Evolutionary conservation across 2,113 vertebrate species (phyloP), one percentile per base, ranked within the genome.

Genomic region (Diadophis punctatus): DNA sequence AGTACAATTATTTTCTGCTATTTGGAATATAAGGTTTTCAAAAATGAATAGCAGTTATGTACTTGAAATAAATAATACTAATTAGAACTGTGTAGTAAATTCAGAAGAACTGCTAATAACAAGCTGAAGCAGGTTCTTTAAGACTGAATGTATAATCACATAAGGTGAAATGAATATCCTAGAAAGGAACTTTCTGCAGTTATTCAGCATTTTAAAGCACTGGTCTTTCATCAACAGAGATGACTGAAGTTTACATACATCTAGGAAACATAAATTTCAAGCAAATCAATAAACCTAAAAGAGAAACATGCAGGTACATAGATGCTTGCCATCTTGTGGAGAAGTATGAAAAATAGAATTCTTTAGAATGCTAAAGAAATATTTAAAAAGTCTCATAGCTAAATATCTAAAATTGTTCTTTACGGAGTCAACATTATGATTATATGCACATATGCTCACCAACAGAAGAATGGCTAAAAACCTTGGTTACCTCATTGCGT

Each of bases 401-500:
- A 80, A 74, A 80, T 80, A 22, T 20, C 68, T 80, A 80, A 80
- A 80, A 80, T 80, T 39, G n/a, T 18, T 39, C n/a, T 74, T 74
- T 34, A 74, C 16, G 18, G n/a, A 74, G 6, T 1, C n/a, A 34
- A 74, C 16, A 74, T 74, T 74, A 34, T 39, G 16, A 16, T 20
- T 34, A 39, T 39, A 1, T 39, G 16, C 68, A 20, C 18, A 80
- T 80, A 74, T 39, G 16, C 7, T 39, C 34, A 80, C 68, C n/a
- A 39, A 39, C 16, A 80, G 27, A 63, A 18, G 18, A 90, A 68
- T 52, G 80, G n/a, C 0, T 90, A 30, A 60, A 93, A 84, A 56
- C 8, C 86, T n/a, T 18, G 90, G 49, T 93, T 93, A 98, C 98
- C 98, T 98, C 96, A 95, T 98, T 98, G 84, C 89, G 49, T 1